phyloP scores from a whole-genome alignment of 2,797 vertebrate genomes.

The Esox masquinongy region DNA sequence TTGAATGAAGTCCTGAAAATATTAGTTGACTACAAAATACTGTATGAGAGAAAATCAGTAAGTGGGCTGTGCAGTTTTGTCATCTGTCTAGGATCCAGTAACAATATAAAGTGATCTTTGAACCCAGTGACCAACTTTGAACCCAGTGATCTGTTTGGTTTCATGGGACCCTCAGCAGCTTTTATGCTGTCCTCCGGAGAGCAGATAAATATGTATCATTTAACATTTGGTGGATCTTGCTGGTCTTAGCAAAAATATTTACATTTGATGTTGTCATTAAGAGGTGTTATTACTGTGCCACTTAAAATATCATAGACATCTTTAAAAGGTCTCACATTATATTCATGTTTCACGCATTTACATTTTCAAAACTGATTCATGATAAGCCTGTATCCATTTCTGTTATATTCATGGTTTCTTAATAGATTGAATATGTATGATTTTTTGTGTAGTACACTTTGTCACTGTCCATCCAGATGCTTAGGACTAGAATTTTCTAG shows the following conservation, averaged over 20 bases:
- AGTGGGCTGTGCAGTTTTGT: too few relatives aligned
- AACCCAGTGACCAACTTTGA: conserved; percentile 9
- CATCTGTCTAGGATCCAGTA: conserved; percentile 33
- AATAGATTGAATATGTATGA: neutral
- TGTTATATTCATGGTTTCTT: neutral
- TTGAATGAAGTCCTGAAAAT: too few relatives aligned
- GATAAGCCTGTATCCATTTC: neutral
- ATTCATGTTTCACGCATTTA: neutral
- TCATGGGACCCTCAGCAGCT: conserved; percentile 18
- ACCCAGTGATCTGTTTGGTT: conserved; percentile 19
- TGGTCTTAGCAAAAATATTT: conserved; percentile 29
- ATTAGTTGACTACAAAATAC: too few relatives aligned
- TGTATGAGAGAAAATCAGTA: too few relatives aligned
- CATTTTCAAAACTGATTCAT: neutral
- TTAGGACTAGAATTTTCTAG: neutral
- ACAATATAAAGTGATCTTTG: conserved; percentile 35
- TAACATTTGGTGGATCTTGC: conserved; percentile 58
- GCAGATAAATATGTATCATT: conserved; percentile 61
- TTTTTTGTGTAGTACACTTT: neutral
- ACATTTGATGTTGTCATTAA: neutral
- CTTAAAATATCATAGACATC: neutral
- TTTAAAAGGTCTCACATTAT: neutral
- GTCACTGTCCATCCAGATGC: neutral
- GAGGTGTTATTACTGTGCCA: neutral
- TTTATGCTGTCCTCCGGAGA: conserved; percentile 35